phyloP scores from a whole-genome alignment of 2,113 vertebrate species.

The Pseudonaja textilis region DNA sequence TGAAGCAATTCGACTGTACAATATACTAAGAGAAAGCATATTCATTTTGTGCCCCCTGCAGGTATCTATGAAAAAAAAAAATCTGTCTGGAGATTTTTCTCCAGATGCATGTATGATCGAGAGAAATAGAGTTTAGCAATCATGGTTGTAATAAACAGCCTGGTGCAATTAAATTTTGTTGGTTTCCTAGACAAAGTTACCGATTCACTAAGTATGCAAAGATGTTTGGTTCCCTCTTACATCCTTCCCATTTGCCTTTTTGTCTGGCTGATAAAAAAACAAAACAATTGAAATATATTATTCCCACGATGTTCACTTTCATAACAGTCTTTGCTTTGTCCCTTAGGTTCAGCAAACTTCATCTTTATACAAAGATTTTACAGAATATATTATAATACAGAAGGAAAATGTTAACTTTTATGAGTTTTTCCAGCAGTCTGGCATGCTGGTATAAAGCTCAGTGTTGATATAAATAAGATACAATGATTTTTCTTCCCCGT shows the following conservation, averaged over 20 bases:
- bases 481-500: not conserved
- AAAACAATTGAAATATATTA: not conserved
- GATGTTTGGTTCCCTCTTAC: not conserved
- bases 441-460: not conserved
- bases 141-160: not conserved
- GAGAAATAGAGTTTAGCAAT: slow-evolving; percentile 14
- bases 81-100: slow-evolving; percentile 27
- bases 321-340: slow-evolving; percentile 3
- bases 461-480: slow-evolving; percentile 6
- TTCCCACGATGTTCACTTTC: slow-evolving; percentile 15
- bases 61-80: not conserved
- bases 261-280: not conserved
- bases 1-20: slow-evolving; percentile 18
- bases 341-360: slow-evolving; percentile 18
- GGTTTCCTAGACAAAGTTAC: not conserved
- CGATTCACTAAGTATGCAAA: not conserved
- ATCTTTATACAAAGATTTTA: slow-evolving; percentile 21
- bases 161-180: slow-evolving; percentile 15
- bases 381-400: slow-evolving; percentile 4
- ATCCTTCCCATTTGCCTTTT: slow-evolving; percentile 15
- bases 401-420: slow-evolving; percentile 35
- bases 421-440: slow-evolving; percentile 18
- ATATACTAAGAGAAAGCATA: slow-evolving; percentile 18
- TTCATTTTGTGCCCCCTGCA: slow-evolving; percentile 49
- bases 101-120: slow-evolving; percentile 21